Base-by-base conservation (phyloP, 2,113 vertebrate species). In the Anguilla japonica region DNA sequence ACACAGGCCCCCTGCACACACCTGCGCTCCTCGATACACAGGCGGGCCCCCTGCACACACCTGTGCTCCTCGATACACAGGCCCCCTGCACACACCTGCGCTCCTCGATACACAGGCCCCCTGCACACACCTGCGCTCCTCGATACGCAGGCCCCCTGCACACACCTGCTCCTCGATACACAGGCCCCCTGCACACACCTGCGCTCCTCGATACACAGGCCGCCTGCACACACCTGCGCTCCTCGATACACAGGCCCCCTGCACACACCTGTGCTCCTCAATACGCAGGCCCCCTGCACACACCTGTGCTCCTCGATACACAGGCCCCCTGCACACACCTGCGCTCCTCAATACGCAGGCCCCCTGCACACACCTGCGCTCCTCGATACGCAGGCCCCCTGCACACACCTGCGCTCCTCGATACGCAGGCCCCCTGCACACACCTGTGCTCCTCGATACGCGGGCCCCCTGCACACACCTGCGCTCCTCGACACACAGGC, bases 41-140 rank as follows among this genome's bases (percentile, higher is more conserved):
- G 50, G 34, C 34, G 34, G 34, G 34, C n/a, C n/a, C n/a, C n/a
- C n/a, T n/a, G 15, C 53, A 67, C 56, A 63, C 83, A 63, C 83
- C 83, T 84, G 53, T 14, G 40, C n/a, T 0, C 5, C 18, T 13
- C 20, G 16, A n/a, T 34, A 84, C 34, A 39, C 26, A 22, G 50
- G 34, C 34, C n/a, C n/a, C n/a, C n/a, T n/a, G 15, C 53, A 67
- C 56, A 63, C 83, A 63, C 83, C 83, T 84, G 53, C 29, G 40
- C n/a, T 0, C 5, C 18, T 13, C 20, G 16, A n/a, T 34, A 84
- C 34, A 39, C 26, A 22, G 50, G 34, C 34, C n/a, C n/a, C n/a
- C n/a, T n/a, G 15, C 53, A 67, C 56, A 63, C 83, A 63, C 83
- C 83, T 84, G 53, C 29, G 40, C n/a, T 0, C 5, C 18, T 13